Evolutionary conservation across 92 coral and sea anemone genomes (phyloP).

Genomic region (Porites lobata): DNA sequence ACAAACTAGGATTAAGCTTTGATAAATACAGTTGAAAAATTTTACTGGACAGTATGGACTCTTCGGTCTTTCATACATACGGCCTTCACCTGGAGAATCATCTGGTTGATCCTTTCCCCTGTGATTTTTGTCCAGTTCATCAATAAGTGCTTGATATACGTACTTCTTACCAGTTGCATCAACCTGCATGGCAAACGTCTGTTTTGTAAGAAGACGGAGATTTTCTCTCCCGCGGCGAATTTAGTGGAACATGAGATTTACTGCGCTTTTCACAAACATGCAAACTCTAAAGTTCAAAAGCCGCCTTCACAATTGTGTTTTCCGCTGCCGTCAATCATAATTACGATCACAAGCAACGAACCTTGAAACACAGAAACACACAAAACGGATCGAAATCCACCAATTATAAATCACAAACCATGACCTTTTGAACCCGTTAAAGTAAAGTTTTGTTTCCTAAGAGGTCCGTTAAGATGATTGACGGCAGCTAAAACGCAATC

Average conservation of each 20-base stretch:
- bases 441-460: no score
- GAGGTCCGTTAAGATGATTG: no score
- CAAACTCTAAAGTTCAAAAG: no score
- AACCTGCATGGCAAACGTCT: slow-evolving; percentile 53
- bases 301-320: no score
- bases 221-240: slow-evolving; percentile 66
- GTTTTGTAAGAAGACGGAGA: slow-evolving; percentile 43
- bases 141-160: slow-evolving; percentile 51
- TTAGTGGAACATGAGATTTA: slow-evolving; percentile 60
- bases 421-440: no score
- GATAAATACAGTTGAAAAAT: slow-evolving; percentile 51
- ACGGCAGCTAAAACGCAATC: no score
- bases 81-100: slow-evolving; percentile 59
- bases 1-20: slow-evolving; percentile 14
- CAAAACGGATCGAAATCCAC: no score
- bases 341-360: no score
- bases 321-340: no score
- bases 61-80: slow-evolving; percentile 68
- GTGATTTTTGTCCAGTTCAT: slow-evolving; percentile 56
- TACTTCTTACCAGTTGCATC: slow-evolving; percentile 54
- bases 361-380: no score
- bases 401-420: no score
- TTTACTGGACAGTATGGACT: slow-evolving; percentile 44
- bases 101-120: slow-evolving; percentile 41
- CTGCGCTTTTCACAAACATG: no score